phyloP scores from a whole-genome alignment of 1,140 invertebrate species.

The Microvelia longipes region DNA sequence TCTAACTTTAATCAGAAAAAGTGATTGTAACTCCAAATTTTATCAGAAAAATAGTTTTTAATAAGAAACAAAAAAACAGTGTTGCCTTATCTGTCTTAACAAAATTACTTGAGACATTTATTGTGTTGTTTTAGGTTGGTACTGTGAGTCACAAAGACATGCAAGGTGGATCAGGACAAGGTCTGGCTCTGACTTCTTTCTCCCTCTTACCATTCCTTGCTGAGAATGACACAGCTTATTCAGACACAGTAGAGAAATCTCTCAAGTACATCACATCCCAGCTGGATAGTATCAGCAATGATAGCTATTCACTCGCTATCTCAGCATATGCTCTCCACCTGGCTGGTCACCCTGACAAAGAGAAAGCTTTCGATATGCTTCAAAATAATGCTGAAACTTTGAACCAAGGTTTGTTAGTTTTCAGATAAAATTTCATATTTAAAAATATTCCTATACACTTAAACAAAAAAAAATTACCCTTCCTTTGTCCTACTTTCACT shows the following conservation, averaged over 20 bases:
- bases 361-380: conserved; percentile 47
- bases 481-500: too few relatives aligned
- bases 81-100: too few relatives aligned
- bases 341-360: conserved; percentile 49
- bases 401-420: too few relatives aligned
- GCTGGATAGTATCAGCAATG: conserved; percentile 46
- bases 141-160: conserved; percentile 58
- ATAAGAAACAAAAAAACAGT: too few relatives aligned
- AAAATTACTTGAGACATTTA: too few relatives aligned
- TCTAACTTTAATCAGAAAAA: too few relatives aligned
- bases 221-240: conserved; percentile 45
- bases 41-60: too few relatives aligned
- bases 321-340: conserved; percentile 61
- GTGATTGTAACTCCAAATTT: too few relatives aligned
- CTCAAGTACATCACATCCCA: conserved; percentile 56
- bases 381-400: conserved; percentile 36
- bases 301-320: conserved; percentile 62
- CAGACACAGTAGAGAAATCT: conserved; percentile 37
- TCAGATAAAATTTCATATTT: too few relatives aligned
- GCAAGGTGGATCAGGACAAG: conserved; percentile 55
- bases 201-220: conserved; percentile 67
- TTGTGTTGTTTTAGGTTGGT: conserved; percentile 41
- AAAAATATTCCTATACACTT: too few relatives aligned
- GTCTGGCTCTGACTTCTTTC: conserved; percentile 68
- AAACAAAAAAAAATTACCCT: too few relatives aligned